Evolutionary conservation across 2,113 vertebrate species (phyloP), one percentile per base, ranked within the genome.

Genomic region (Cyanoderma ruficeps): DNA sequence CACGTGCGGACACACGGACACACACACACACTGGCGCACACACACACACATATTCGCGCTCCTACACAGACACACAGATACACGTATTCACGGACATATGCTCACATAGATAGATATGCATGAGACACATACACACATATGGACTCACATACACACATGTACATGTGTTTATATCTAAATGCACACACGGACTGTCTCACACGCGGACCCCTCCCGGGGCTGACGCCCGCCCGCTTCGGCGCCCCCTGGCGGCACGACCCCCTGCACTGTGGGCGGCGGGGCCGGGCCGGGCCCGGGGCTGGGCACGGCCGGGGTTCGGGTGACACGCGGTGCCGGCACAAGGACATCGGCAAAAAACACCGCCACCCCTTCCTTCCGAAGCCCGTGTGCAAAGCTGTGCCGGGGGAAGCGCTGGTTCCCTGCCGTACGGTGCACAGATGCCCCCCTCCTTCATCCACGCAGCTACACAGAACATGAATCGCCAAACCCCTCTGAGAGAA

Each of bases 341-440:
- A 2, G 30, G 24, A 33, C 64, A n/a, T 2, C 1, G 30, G 49
- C 57, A 31, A 7, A 27, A 25, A 0, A 11, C 18, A 6, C 23
- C 2, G 24, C 13, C 56, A 2, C 6, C 24, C 4, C 7, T 21
- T 3, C 42, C 57, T 17, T 2, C 27, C 15, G 4, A 10, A n/a
- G 25, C 19, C 52, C 33, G 3, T 1, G 56, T 13, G 6, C 49
- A 7, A 2, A 9, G 20, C 10, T 15, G 68, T 6, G 56, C 25
- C 5, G 2, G 57, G 7, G 25, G 50, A 28, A 39, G 27, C 10
- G 20, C 49, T 31, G 42, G 50, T 22, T 7, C 67, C 17, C 20
- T 2, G 20, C 30, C 2, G 5, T 22, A 10, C 12, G 8, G 47
- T 3, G 7, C 56, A 0, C 9, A 1, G 18, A 0, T 56, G 12